These are phyloP conservation scores for Xiphias gladius DNA, from an alignment of 2,113 vertebrate genomes.

Conservation along the genomic window DNA sequence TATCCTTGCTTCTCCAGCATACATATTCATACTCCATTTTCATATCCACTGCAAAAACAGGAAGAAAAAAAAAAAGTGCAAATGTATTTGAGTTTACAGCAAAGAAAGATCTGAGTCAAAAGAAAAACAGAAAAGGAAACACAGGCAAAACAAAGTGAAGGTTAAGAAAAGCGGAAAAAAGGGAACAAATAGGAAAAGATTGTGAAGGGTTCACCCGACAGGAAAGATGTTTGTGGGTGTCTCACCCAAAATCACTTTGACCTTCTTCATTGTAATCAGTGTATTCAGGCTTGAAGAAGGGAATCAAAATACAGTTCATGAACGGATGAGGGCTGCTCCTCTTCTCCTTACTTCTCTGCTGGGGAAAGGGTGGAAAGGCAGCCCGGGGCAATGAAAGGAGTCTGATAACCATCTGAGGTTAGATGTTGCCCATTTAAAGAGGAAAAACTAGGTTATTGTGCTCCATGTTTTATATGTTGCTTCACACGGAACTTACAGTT, in stretches of 20 bases:
- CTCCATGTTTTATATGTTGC: conserved; percentile 7
- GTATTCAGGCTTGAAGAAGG: conserved; percentile 57
- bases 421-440: conserved; percentile 53
- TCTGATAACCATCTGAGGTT: conserved; percentile 56
- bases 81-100: conserved; percentile 63
- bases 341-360: conserved; percentile 42
- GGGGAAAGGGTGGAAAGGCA: conserved; percentile 35
- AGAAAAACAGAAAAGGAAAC: conserved; percentile 28
- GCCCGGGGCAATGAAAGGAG: conserved; percentile 41
- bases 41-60: conserved; percentile 75
- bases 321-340: conserved; percentile 61
- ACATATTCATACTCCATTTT: conserved; percentile 84
- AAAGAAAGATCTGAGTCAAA: conserved; percentile 59
- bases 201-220: conserved; percentile 25
- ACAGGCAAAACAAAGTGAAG: conserved; percentile 24
- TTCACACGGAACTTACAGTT: conserved; percentile 30
- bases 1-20: conserved; percentile 79
- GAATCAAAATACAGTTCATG: conserved; percentile 66
- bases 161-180: conserved; percentile 7
- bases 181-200: conserved; percentile 4
- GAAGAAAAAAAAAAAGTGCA: conserved; percentile 54
- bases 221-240: conserved; percentile 40
- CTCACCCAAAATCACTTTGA: conserved; percentile 61
- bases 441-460: conserved; percentile 35
- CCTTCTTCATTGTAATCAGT: conserved; percentile 66